Percentiles rank a stretch among this genome's conserved stretches.
Conservation (phyloP, 2,113 vertebrate species). For the Naja naja region DNA sequence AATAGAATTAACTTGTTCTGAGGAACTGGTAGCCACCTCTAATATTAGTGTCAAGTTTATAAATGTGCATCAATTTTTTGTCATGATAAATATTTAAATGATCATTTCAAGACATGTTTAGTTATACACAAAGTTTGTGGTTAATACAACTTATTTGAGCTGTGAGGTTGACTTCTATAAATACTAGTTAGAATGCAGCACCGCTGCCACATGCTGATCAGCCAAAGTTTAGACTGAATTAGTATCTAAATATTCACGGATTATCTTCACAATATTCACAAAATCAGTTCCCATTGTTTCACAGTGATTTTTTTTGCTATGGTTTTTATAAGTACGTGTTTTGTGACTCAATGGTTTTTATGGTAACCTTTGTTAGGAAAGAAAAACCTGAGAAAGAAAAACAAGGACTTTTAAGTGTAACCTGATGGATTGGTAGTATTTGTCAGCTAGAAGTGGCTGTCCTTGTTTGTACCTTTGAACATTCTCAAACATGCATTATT, state of each 20-base stretch:
- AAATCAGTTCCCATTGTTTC: neutral
- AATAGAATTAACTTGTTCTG: neutral
- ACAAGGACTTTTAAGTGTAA: neutral
- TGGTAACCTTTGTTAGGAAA: neutral
- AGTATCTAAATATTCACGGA: conserved; percentile 45
- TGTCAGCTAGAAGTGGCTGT: neutral
- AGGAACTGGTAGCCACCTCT: neutral
- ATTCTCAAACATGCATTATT: neutral
- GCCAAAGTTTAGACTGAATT: conserved; percentile 56
- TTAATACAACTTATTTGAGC: conserved; percentile 44
- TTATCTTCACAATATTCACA: neutral
- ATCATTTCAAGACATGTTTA: neutral
- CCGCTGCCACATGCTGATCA: conserved; percentile 49
- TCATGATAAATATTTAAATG: neutral
- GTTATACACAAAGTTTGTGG: conserved; percentile 45
- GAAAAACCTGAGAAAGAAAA: neutral
- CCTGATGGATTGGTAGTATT: neutral
- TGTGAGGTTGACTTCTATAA: conserved; percentile 41
- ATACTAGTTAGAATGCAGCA: conserved; percentile 56
- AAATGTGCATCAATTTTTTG: neutral
- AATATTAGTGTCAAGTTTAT: neutral
- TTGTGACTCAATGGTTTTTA: neutral
- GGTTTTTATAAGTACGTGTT: neutral
- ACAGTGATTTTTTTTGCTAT: neutral
- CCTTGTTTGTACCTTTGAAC: neutral